Conservation (phyloP, 2,888 invertebrate species). For the Acronicta aceris region DNA sequence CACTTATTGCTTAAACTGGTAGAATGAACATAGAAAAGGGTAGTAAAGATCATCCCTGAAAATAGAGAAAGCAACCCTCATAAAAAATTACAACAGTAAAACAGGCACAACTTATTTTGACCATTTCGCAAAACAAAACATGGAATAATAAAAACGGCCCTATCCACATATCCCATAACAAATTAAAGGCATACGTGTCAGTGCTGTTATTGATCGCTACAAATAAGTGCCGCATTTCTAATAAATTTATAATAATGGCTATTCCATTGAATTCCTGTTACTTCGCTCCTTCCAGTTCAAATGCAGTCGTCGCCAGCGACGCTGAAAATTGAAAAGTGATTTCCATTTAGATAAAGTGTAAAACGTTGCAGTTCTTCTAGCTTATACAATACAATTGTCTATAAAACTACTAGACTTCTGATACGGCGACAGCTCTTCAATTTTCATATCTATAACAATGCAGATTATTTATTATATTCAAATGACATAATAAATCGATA, state of each 20-base stretch:
- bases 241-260: slow-evolving; percentile 45
- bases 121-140: neutral
- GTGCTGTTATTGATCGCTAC: slow-evolving; percentile 36
- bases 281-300: slow-evolving; percentile 26
- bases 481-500: slow-evolving; percentile 3
- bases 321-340: slow-evolving; percentile 52
- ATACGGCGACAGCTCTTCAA: neutral
- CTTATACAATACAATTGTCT: neutral
- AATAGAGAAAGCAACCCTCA: neutral
- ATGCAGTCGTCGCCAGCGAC: slow-evolving; percentile 30
- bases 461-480: neutral
- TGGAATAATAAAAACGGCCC: too few relatives aligned
- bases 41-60: slow-evolving; percentile 10
- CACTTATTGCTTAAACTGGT: neutral
- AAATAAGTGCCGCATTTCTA: slow-evolving; percentile 28
- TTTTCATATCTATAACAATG: neutral
- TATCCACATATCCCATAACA: slow-evolving; percentile 12
- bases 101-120: neutral
- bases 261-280: slow-evolving; percentile 8
- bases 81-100: slow-evolving; percentile 10
- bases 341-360: slow-evolving; percentile 33
- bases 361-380: slow-evolving; percentile 12
- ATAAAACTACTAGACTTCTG: neutral
- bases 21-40: neutral
- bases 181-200: slow-evolving; percentile 8